phyloP scores from a whole-genome alignment of 2,888 invertebrate species.

The Caenorhabditis japonica region DNA sequence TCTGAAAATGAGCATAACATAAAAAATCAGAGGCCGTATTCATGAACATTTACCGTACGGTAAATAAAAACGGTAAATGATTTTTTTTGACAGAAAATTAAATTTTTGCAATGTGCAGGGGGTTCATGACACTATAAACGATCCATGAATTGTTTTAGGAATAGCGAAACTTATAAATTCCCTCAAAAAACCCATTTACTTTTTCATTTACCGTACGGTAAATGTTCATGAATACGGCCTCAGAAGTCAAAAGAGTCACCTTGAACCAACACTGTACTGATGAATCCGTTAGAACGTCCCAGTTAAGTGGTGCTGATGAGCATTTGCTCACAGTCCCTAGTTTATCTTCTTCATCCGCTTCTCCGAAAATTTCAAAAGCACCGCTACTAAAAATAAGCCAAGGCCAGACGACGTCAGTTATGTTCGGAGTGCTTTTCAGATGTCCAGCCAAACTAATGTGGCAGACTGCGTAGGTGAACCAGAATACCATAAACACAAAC shows the following conservation, averaged over 20 bases:
- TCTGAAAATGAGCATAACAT: constrained; percentile 27
- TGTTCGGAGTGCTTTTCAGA: constrained; percentile 54
- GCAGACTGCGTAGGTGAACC: constrained; percentile 61
- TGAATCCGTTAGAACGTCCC: constrained; percentile 53
- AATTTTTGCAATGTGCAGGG: no score
- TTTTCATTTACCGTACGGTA: no score
- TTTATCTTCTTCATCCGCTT: constrained; percentile 59
- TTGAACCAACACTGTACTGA: constrained; percentile 61
- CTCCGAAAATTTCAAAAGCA: constrained; percentile 66
- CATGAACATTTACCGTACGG: no score
- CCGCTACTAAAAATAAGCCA: constrained; percentile 63
- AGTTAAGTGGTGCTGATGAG: constrained; percentile 48
- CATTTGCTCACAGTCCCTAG: constrained; percentile 51
- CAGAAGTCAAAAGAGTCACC: no score
- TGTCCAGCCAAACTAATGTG: constrained; percentile 60
- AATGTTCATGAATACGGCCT: no score
- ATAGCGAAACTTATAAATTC: no score
- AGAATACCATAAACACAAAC: constrained; percentile 63
- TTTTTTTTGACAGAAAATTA: no score
- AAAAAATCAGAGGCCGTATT: not conserved
- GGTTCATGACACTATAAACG: no score
- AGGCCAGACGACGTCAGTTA: constrained; percentile 53
- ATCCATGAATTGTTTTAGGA: no score
- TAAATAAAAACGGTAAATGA: no score
- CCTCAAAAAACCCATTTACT: no score